Evolutionary conservation across 2,888 invertebrate species (phyloP).

Genomic region (Parnassius orleans): DNA sequence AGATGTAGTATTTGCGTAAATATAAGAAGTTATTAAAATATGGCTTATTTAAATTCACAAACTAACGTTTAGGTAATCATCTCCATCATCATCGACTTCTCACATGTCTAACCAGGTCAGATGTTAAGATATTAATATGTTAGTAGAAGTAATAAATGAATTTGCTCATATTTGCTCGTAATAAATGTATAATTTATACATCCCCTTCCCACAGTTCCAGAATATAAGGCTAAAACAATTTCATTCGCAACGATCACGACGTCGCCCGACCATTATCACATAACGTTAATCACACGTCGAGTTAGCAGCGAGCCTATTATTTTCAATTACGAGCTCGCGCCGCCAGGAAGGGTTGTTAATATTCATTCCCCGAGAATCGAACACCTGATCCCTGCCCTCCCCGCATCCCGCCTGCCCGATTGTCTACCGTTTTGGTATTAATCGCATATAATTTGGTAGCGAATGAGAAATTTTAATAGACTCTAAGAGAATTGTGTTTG

Average conservation of each 20-base stretch:
- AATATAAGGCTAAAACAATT: constrained; percentile 17
- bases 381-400: constrained; percentile 48
- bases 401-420: constrained; percentile 34
- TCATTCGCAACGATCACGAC: constrained; percentile 29
- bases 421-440: constrained; percentile 51
- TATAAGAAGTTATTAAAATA: too few species aligned
- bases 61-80: too few species aligned
- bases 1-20: too few species aligned
- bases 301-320: constrained; percentile 61
- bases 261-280: constrained; percentile 46
- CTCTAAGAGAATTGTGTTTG: constrained; percentile 36
- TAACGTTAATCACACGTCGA: constrained; percentile 62
- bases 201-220: neutral
- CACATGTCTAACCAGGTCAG: too few species aligned
- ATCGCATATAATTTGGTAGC: constrained; percentile 56
- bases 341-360: constrained; percentile 74
- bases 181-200: too few species aligned
- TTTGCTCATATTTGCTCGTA: too few species aligned
- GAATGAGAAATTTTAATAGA: constrained; percentile 48
- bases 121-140: too few species aligned
- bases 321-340: constrained; percentile 62
- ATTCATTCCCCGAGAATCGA: constrained; percentile 64
- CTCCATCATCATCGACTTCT: too few species aligned
- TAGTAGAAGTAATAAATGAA: too few species aligned
- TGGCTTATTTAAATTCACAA: too few species aligned